These are phyloP conservation scores for Chromis chromis DNA, from an alignment of 2,797 vertebrate species.

Conservation along the genomic window DNA sequence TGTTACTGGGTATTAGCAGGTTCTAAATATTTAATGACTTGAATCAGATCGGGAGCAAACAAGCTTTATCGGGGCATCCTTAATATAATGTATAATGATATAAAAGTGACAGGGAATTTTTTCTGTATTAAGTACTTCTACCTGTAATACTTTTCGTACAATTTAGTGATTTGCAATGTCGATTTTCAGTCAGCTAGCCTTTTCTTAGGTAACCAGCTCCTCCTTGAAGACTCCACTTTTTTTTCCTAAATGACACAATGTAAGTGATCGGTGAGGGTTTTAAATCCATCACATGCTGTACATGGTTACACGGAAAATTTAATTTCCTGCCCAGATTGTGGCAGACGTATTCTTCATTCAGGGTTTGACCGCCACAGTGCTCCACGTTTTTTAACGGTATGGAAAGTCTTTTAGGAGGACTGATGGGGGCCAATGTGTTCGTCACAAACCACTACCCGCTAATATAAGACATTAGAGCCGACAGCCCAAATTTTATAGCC, in stretches of 20 bases:
- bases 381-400: neutral
- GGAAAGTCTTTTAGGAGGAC: slow-evolving; percentile 38
- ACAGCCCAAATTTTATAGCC: slow-evolving; percentile 40
- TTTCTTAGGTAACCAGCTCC: no score
- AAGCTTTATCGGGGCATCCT: no score
- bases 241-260: neutral
- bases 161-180: no score
- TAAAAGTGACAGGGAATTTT: no score
- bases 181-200: no score
- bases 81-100: no score
- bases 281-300: slow-evolving; percentile 5
- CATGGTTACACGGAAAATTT: neutral
- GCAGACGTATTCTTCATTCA: neutral
- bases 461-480: slow-evolving; percentile 60
- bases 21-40: no score
- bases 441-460: slow-evolving; percentile 68
- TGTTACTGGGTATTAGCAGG: no score
- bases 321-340: slow-evolving; percentile 4
- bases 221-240: no score
- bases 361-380: neutral
- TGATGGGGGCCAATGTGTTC: slow-evolving; percentile 61
- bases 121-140: no score
- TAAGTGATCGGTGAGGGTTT: neutral
- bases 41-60: no score
- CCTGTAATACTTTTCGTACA: no score